Base-by-base conservation (phyloP, 2,797 vertebrate genomes). In the Champsocephalus esox region DNA sequence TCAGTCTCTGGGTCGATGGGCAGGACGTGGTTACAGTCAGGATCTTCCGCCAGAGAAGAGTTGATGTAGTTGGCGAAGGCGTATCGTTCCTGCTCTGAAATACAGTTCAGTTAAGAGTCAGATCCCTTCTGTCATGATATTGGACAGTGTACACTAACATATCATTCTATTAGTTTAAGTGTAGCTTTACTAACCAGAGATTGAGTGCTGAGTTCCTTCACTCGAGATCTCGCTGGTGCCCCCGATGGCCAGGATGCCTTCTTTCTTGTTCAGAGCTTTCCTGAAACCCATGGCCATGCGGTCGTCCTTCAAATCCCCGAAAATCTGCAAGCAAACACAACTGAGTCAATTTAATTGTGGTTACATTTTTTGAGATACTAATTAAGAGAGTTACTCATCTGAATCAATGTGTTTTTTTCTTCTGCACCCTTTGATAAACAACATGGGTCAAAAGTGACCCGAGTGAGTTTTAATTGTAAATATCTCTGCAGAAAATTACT, bases 41-140 rank as follows among this genome's bases (percentile, higher is more conserved):
- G 92, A 88, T 99, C 98, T 17, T 94, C 95, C 88, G 97, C 97
- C 94, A 99, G 89, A 58, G 96, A 95, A 49, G 96, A 95, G 93
- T 97, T 99, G 93, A 99, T 97, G 94, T 97, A 99, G 95, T 99
- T 99, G 68, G 97, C 96, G 67, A 99, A 99, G 59, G 98, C 98
- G 13, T 95, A 97, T 83, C 96, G 96, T 91, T 99, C 98, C 92
- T 99, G 97, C 93, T 99, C 98, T 99, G 91, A 65, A 89, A 88
- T 44, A 70, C 60, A 65, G 49, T 17, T 0, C 5, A 73, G 32
- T 17, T 44, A 12, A 9, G 12, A 9, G 48, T 77, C 43, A 84
- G 1, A 9, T 17, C 12, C 4, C 5, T 19, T 54, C 54, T 19
- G 24, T 56, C 62, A 46, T 8, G 21, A 28, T 28, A 10, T 12